A percentile compares a stretch with the other conserved stretches of the same genome.
Evolutionary conservation across 2,113 vertebrate genomes (phyloP).

Genomic region (Herpetotheres cachinnans): DNA sequence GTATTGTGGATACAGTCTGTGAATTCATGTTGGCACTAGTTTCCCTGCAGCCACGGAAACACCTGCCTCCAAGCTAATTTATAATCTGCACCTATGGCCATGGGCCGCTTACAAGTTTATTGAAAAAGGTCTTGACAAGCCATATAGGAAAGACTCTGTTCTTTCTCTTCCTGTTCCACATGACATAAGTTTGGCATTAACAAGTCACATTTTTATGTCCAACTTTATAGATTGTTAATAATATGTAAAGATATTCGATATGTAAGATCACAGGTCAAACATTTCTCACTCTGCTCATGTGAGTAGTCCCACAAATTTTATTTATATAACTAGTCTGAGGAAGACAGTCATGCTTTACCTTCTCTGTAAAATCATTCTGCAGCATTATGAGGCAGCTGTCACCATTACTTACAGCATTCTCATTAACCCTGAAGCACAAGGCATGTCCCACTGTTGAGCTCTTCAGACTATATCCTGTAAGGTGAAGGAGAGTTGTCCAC

Average conservation of each 20-base stretch:
- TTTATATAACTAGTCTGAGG: neutral
- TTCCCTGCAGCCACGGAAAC: conserved; percentile 61
- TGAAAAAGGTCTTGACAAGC: conserved; percentile 52
- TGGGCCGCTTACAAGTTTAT: conserved; percentile 43
- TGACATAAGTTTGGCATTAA: conserved; percentile 71
- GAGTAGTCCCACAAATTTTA: neutral
- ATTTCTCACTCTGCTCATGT: conserved; percentile 28
- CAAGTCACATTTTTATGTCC: conserved; percentile 51
- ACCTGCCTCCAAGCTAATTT: conserved; percentile 71
- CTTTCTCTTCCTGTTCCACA: conserved; percentile 54
- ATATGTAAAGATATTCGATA: conserved; percentile 67
- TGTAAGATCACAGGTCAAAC: conserved; percentile 44
- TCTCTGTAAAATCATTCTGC: conserved; percentile 32
- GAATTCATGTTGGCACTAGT: conserved; percentile 35
- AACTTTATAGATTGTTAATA: conserved; percentile 67
- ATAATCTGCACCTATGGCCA: conserved; percentile 64
- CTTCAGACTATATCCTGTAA: conserved; percentile 15
- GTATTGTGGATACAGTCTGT: conserved; percentile 15
- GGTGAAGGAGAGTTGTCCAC: neutral
- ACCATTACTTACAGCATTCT: conserved; percentile 11
- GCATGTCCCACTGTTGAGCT: neutral
- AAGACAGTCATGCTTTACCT: neutral
- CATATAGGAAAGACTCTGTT: conserved; percentile 58
- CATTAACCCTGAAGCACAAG: conserved; percentile 5
- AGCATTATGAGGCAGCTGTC: conserved; percentile 16